These are phyloP conservation scores for Artemisiospiza belli DNA, from an alignment of 2,113 vertebrate genomes.

Conservation along the genomic window DNA sequence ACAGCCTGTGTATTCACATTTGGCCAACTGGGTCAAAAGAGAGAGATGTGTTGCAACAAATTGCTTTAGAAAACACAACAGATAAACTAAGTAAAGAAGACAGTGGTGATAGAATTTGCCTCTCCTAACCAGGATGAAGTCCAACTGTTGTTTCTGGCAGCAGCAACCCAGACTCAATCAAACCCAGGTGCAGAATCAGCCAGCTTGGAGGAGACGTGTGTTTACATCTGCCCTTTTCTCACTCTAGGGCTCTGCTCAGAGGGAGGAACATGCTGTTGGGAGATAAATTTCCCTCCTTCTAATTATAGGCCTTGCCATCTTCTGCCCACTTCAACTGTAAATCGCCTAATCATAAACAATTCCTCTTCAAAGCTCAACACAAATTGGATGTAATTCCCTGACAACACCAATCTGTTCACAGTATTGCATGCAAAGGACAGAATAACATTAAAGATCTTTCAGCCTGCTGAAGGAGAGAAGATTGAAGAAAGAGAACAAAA, in stretches of 20 bases:
- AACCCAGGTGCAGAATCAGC: conserved; percentile 51
- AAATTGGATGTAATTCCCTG: conserved; percentile 68
- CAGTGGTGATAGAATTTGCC: not conserved
- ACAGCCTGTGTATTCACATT: not conserved
- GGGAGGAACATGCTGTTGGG: conserved; percentile 60
- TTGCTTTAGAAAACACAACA: conserved; percentile 4
- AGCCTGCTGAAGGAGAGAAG: conserved; percentile 23
- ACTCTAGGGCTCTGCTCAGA: conserved; percentile 47
- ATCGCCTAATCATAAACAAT: conserved; percentile 74
- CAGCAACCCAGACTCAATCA: conserved; percentile 30
- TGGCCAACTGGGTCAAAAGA: conserved; percentile 12
- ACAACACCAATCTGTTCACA: conserved; percentile 69
- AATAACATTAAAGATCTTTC: conserved; percentile 52
- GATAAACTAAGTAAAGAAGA: conserved; percentile 18
- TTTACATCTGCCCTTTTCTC: conserved; percentile 62
- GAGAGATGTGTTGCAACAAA: conserved; percentile 22
- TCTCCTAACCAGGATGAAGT: conserved; percentile 32
- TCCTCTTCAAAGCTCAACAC: conserved; percentile 68
- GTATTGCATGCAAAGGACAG: conserved; percentile 35
- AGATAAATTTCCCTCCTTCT: conserved; percentile 76
- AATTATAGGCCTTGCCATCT: conserved; percentile 74
- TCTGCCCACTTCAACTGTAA: conserved; percentile 68
- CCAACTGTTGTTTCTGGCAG: conserved; percentile 67
- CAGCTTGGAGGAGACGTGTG: conserved; percentile 51
- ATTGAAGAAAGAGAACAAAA: conserved; percentile 11